Base-by-base conservation (phyloP, 2,888 invertebrate species). In the Cetonia aurata region DNA sequence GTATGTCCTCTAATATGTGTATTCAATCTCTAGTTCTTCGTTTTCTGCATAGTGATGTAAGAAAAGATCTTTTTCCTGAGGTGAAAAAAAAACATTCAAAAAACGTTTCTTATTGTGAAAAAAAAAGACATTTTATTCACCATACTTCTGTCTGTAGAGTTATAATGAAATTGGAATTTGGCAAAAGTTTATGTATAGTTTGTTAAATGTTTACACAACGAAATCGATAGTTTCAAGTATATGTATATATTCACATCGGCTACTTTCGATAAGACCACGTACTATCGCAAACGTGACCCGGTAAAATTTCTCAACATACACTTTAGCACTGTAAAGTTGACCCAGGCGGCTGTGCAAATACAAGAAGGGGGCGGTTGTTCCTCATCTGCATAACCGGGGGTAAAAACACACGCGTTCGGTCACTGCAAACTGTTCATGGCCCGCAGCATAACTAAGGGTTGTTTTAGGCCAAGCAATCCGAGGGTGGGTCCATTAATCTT, bases 401-500 rank as follows among this genome's bases (percentile, higher is more conserved):
- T 74, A 74, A 75, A 75, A 74, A 75, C 72, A 73, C 72, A 73
- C 71, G 70, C 74, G 74, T 65, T 69, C 68, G 62, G 60, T 65
- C 68, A 72, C 73, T 75, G 78, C 77, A 74, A 77, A 78, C 77
- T 76, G 75, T 75, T 73, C 74, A 76, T 78, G 79, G 80, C 79
- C 81, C 77, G 77, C 76, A 78, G 80, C 80, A 79, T 78, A 80
- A 81, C 81, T 81, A 81, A 82, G 82, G 83, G 82, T 82, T 82
- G 82, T 82, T 83, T 82, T 82, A 82, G 81, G 81, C 79, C 79
- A 80, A 81, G 81, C 81, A 80, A 80, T 82, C 80, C 80, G 78
- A 79, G 81, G 81, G 81, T 78, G 78, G 81, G 79, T 82, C 83
- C 84, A 84, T 84, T 84, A 84, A 84, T 84, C 84, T 84, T 83